Conservation (phyloP, 2,113 vertebrate genomes). For the Hypanus sabinus region DNA sequence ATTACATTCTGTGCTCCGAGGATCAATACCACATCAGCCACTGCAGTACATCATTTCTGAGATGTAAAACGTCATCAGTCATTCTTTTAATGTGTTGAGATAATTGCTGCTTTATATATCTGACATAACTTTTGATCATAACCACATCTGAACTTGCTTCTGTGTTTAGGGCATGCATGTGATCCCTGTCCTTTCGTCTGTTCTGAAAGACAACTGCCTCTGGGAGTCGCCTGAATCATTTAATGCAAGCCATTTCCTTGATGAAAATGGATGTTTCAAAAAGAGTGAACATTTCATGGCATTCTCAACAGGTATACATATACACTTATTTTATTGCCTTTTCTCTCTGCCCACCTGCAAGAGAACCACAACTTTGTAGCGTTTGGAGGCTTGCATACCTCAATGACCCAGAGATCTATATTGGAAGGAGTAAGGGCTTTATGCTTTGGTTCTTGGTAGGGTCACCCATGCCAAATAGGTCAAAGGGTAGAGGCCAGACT, state of each 20-base stretch:
- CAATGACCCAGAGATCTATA: no score
- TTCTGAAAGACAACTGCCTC: constrained; percentile 48
- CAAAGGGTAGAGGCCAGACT: no score
- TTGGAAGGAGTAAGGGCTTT: no score
- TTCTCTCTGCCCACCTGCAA: background rate
- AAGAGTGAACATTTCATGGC: constrained; percentile 53
- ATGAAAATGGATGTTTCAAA: constrained; percentile 51
- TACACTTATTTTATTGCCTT: background rate
- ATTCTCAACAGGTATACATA: constrained; percentile 60
- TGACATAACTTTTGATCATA: background rate
- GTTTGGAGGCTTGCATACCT: no score
- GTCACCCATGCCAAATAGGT: no score
- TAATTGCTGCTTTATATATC: background rate
- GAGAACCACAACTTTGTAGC: no score
- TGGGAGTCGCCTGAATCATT: constrained; percentile 55
- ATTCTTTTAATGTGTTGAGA: background rate
- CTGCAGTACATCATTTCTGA: no score
- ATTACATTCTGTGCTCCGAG: no score
- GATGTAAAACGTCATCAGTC: background rate
- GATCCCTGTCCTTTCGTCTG: constrained; percentile 46
- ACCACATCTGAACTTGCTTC: background rate
- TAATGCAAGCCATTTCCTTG: constrained; percentile 58
- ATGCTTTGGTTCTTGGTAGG: no score
- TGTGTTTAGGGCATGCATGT: constrained; percentile 51
- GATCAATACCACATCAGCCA: no score